phyloP scores from a whole-genome alignment of 2,888 invertebrate species.

The Venusia cambrica region DNA sequence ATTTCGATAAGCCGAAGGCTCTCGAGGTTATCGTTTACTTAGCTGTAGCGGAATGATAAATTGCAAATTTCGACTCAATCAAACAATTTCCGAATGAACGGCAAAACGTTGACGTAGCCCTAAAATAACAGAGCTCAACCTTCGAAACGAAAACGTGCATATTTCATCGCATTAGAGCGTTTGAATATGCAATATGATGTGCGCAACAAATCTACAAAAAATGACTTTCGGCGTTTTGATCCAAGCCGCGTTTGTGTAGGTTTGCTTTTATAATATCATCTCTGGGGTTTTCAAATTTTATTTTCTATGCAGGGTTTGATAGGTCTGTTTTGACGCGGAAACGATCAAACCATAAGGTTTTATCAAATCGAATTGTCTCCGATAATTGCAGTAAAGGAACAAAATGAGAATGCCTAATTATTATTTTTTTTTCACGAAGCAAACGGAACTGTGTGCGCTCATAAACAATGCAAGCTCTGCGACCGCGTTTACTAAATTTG shows the following conservation, averaged over 20 bases:
- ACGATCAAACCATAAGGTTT: background rate
- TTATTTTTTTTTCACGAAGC: conserved; percentile 5
- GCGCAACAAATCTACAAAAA: conserved; percentile 37
- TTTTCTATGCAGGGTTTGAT: conserved; percentile 9
- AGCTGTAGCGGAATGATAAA: conserved; percentile 21
- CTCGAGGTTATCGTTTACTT: conserved; percentile 36
- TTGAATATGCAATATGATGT: conserved; percentile 41
- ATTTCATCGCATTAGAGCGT: conserved; percentile 36
- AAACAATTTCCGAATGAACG: conserved; percentile 5
- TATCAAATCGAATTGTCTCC: background rate
- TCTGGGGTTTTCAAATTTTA: conserved; percentile 23
- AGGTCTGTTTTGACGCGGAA: background rate
- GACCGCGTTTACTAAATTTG: conserved; percentile 13
- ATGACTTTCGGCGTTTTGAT: conserved; percentile 31
- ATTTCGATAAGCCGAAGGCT: conserved; percentile 31
- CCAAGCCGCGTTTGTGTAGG: conserved; percentile 30
- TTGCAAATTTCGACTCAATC: conserved; percentile 14
- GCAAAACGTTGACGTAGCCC: conserved; percentile 6
- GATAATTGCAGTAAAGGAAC: background rate
- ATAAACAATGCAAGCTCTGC: conserved; percentile 10
- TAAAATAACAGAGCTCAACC: conserved; percentile 27
- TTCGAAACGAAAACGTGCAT: conserved; percentile 38
- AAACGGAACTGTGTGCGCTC: conserved; percentile 3
- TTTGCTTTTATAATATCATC: conserved; percentile 25
- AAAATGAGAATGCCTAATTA: conserved; percentile 8